Evolutionary conservation across 2,888 invertebrate genomes (phyloP).

Genomic region (Electrophaes corylata): DNA sequence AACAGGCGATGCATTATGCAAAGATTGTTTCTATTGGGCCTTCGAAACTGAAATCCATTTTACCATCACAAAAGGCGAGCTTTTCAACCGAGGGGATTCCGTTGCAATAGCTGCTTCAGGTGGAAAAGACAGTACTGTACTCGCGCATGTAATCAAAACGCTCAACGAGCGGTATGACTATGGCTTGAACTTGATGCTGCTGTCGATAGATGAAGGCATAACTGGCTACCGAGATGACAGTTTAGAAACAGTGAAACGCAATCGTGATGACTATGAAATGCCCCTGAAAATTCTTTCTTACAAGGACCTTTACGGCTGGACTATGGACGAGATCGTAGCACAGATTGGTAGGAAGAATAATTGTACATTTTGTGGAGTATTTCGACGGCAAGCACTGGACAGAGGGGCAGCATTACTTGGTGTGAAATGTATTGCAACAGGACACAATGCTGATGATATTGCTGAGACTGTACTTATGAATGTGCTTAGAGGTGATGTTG

Average conservation of each 20-base stretch:
- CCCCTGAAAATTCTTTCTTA: constrained; percentile 98
- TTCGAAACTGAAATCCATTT: constrained; percentile 98
- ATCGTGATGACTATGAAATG: constrained; percentile 96
- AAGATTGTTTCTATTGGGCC: constrained; percentile 96
- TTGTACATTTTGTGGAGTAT: constrained; percentile 98
- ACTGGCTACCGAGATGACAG: constrained; percentile 98
- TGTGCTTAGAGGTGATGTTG: constrained; percentile 97
- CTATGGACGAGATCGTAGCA: constrained; percentile 98
- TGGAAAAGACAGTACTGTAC: constrained; percentile 98
- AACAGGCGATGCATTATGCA: constrained; percentile 96
- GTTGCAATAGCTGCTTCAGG: constrained; percentile 98
- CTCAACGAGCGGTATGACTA: constrained; percentile 96
- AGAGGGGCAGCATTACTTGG: constrained; percentile 94
- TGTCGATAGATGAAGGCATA: constrained; percentile 99
- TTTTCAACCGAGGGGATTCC: constrained; percentile 93
- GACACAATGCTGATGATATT: constrained; percentile 98
- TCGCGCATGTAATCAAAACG: constrained; percentile 96
- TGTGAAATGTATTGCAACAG: constrained; percentile 97
- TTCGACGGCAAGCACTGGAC: constrained; percentile 97
- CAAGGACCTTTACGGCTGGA: constrained; percentile 99
- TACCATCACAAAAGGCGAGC: constrained; percentile 91
- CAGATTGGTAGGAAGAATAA: constrained; percentile 95
- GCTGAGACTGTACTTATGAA: constrained; percentile 99
- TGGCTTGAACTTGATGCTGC: constrained; percentile 93
- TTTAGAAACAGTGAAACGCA: constrained; percentile 97